Conservation (phyloP, 2,113 vertebrate species). For the Esox niger region DNA sequence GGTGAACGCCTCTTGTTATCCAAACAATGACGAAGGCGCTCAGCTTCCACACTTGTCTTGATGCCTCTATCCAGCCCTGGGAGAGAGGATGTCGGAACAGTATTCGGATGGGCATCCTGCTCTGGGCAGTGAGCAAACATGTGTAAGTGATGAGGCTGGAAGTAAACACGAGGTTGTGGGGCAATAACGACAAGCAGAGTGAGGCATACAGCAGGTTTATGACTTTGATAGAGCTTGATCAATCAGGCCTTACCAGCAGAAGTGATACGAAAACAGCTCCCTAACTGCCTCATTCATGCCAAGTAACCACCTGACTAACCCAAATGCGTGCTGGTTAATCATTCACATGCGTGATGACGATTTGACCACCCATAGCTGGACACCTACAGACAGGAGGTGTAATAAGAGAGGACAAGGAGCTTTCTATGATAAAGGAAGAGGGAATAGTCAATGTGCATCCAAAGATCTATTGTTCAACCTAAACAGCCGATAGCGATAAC, state of each 20-base stretch:
- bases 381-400: background rate
- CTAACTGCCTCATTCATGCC: background rate
- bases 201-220: slow-evolving; percentile 2
- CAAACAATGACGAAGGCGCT: too few relatives aligned
- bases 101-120: background rate
- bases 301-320: background rate
- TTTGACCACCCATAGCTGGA: slow-evolving; percentile 2
- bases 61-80: too few relatives aligned
- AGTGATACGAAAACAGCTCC: background rate
- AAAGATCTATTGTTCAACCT: background rate
- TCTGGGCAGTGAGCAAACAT: background rate
- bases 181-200: too few relatives aligned
- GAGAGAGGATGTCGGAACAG: background rate
- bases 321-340: slow-evolving; percentile 14
- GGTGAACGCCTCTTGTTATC: too few relatives aligned
- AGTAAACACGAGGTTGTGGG: background rate
- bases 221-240: background rate
- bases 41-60: too few relatives aligned
- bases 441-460: background rate
- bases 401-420: background rate
- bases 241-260: background rate
- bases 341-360: slow-evolving; percentile 20
- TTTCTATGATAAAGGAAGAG: background rate
- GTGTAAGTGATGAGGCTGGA: background rate
- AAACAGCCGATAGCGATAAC: background rate